Conservation (phyloP, 2,888 invertebrate species). For the Ophioninae sp. region DNA sequence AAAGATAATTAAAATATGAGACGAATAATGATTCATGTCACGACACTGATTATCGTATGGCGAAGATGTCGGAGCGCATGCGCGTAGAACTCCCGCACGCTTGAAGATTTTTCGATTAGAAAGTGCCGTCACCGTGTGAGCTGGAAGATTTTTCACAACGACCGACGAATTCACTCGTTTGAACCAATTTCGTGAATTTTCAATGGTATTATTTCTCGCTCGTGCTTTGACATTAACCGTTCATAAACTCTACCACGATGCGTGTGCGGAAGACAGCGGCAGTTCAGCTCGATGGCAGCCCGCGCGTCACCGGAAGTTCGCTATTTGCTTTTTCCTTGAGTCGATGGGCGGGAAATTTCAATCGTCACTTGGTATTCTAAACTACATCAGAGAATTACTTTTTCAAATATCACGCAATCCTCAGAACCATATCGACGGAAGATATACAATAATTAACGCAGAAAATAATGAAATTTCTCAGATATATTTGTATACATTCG, state of each 20-base stretch:
- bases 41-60: conserved; percentile 27
- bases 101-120: not conserved
- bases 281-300: not conserved
- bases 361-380: not conserved
- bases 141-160: not conserved
- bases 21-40: conserved; percentile 39
- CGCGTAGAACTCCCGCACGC: not conserved
- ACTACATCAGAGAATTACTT: not conserved
- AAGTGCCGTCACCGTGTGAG: not conserved
- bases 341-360: not conserved
- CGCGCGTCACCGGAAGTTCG: not conserved
- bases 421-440: not conserved
- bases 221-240: not conserved
- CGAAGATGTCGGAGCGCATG: conserved; percentile 3
- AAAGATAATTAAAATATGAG: conserved; percentile 12
- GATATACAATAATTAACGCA: conserved; percentile 31
- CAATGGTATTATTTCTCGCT: not conserved
- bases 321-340: not conserved
- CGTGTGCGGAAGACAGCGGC: not conserved
- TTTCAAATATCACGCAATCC: not conserved
- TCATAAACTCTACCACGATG: not conserved
- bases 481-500: conserved; percentile 4
- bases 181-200: conserved; percentile 1
- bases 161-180: not conserved
- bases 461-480: not conserved